phyloP scores from a whole-genome alignment of 1,140 invertebrate genomes.

The Diuraphis noxia region DNA sequence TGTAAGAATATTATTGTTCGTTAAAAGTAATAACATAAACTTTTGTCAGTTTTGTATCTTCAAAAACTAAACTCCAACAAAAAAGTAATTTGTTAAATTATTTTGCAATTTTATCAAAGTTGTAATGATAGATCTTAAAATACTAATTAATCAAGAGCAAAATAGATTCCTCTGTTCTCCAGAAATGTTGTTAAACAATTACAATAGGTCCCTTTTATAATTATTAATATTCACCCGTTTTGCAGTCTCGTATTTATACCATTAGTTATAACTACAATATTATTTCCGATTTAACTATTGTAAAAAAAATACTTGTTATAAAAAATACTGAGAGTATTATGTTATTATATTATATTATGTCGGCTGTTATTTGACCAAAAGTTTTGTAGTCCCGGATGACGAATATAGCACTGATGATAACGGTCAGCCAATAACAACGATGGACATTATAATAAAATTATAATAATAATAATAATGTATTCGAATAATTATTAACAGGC shows the following conservation, averaged over 20 bases:
- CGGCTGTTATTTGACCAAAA: not conserved
- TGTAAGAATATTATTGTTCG: too few relatives aligned
- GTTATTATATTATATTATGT: not conserved
- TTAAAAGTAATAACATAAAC: too few relatives aligned
- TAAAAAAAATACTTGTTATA: not conserved
- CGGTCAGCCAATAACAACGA: not conserved
- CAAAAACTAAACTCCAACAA: too few relatives aligned
- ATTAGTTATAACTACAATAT: not conserved
- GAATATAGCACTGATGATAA: not conserved
- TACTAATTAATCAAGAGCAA: not conserved
- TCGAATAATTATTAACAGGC: not conserved
- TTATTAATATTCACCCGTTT: not conserved
- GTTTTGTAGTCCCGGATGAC: not conserved
- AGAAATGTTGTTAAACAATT: not conserved
- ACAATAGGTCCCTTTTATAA: not conserved
- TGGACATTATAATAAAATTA: not conserved
- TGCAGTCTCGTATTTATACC: not conserved
- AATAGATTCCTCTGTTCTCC: not conserved
- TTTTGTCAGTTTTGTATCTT: too few relatives aligned
- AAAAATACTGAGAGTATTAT: not conserved
- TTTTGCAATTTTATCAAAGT: too few relatives aligned
- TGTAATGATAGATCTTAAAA: too few relatives aligned
- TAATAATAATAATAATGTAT: not conserved
- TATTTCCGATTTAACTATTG: not conserved
- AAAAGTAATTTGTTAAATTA: too few relatives aligned